These are phyloP conservation scores for Sebastes fasciatus DNA, from an alignment of 2,113 vertebrate genomes.

Conservation along the genomic window DNA sequence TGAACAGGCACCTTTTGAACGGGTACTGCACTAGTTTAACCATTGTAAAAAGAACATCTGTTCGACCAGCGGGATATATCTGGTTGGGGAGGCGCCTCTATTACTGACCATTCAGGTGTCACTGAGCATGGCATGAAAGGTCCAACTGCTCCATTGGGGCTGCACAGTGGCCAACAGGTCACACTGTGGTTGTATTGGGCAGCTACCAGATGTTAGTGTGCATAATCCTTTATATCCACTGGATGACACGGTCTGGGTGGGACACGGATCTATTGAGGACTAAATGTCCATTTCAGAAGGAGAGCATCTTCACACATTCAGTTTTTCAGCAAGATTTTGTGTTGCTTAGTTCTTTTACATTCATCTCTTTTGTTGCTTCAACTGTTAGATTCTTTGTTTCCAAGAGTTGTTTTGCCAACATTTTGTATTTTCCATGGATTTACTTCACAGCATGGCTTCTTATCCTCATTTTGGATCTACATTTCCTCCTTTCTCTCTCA, in stretches of 20 bases:
- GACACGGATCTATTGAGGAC: not conserved
- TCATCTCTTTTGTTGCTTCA: not conserved
- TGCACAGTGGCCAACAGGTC: slow-evolving; percentile 12
- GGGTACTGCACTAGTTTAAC: no score
- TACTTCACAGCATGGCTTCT: not conserved
- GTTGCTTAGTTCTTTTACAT: not conserved
- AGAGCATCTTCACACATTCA: not conserved
- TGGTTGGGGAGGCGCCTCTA: not conserved
- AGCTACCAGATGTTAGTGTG: slow-evolving; percentile 4
- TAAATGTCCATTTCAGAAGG: not conserved
- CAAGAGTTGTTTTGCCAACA: not conserved
- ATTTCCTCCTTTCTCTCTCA: not conserved
- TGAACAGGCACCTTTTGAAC: no score
- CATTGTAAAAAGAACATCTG: no score
- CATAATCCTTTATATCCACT: not conserved
- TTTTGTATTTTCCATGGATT: not conserved
- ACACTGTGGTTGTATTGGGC: not conserved
- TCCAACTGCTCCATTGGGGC: slow-evolving; percentile 7
- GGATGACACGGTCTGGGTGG: not conserved
- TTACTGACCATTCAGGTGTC: not conserved
- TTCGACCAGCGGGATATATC: not conserved
- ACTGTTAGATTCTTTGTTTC: not conserved
- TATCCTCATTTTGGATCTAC: not conserved
- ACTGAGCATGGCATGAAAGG: slow-evolving; percentile 1
- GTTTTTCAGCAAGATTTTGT: not conserved